Conservation (phyloP, 1,140 invertebrate genomes). For the Drosophila pallidifrons region DNA sequence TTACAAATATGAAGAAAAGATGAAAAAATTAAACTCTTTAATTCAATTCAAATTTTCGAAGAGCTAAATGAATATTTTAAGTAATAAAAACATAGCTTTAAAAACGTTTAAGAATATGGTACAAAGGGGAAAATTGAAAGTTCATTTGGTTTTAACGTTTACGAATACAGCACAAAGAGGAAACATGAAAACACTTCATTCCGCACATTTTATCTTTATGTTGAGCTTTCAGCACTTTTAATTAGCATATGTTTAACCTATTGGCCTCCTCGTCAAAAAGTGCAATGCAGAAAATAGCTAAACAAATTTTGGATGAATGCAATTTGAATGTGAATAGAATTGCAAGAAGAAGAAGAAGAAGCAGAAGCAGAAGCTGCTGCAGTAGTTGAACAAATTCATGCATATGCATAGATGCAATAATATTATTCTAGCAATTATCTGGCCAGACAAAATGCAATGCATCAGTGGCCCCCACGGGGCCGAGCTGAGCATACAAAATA, state of each 20-base stretch:
- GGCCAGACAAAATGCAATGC: constrained; percentile 74
- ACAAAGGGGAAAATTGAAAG: no score
- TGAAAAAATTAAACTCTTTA: not conserved
- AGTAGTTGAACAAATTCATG: constrained; percentile 20
- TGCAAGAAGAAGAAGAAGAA: not conserved
- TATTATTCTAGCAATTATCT: constrained; percentile 80
- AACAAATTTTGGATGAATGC: constrained; percentile 14
- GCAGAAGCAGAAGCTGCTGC: constrained; percentile 34
- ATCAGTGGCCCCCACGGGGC: constrained; percentile 59
- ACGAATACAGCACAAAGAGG: constrained; percentile 3
- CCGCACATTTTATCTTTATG: not conserved
- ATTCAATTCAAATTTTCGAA: not conserved
- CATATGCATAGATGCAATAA: constrained; percentile 61
- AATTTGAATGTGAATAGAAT: not conserved
- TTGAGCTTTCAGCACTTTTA: not conserved
- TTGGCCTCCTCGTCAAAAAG: not conserved
- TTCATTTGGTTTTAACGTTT: not conserved
- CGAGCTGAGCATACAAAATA: constrained; percentile 29
- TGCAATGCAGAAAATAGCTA: not conserved
- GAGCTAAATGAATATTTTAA: not conserved
- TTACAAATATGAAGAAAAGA: not conserved
- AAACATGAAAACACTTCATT: not conserved
- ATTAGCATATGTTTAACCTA: not conserved
- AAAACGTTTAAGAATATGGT: no score
- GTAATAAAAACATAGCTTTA: not conserved